Evolutionary conservation across 2,113 vertebrate genomes (phyloP).

Genomic region (Cavia porcellus): DNA sequence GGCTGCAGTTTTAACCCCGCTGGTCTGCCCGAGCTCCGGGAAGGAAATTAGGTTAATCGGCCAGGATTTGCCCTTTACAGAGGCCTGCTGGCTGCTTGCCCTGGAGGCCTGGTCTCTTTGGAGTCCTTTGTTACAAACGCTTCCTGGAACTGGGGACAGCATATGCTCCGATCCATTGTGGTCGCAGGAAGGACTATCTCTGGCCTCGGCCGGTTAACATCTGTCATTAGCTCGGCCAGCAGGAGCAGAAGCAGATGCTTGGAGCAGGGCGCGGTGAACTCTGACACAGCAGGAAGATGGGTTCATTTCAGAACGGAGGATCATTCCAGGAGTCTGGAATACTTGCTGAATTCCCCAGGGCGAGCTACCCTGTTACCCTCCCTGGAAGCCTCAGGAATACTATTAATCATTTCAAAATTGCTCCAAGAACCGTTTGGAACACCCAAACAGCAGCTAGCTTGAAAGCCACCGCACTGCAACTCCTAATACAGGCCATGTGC

Average conservation of each 20-base stretch:
- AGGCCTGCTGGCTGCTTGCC: conserved; percentile 47
- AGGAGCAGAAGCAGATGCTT: conserved; percentile 76
- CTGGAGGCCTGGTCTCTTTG: conserved; percentile 46
- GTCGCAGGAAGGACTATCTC: conserved; percentile 6
- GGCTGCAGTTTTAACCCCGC: not conserved
- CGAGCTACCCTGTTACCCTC: conserved; percentile 1
- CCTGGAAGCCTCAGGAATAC: conserved; percentile 9
- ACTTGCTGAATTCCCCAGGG: not conserved
- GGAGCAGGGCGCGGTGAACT: conserved; percentile 51
- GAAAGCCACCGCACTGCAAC: conserved; percentile 63
- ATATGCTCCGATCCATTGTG: conserved; percentile 74
- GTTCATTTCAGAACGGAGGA: conserved; percentile 74
- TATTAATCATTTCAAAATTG: conserved; percentile 61
- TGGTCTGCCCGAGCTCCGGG: not conserved
- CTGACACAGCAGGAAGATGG: conserved; percentile 77
- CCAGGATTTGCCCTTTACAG: conserved; percentile 9
- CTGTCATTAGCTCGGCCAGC: conserved; percentile 77
- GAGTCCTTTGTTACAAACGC: conserved; percentile 65
- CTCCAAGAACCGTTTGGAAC: conserved; percentile 64
- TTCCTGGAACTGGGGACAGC: conserved; percentile 69
- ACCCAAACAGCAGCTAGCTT: conserved; percentile 71
- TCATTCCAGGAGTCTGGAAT: conserved; percentile 67
- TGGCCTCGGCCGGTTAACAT: conserved; percentile 64
- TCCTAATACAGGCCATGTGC: not conserved
- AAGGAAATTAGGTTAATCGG: conserved; percentile 58